These are phyloP conservation scores for Sebastiscus tertius DNA, from an alignment of 2,797 vertebrate species.

Conservation along the genomic window DNA sequence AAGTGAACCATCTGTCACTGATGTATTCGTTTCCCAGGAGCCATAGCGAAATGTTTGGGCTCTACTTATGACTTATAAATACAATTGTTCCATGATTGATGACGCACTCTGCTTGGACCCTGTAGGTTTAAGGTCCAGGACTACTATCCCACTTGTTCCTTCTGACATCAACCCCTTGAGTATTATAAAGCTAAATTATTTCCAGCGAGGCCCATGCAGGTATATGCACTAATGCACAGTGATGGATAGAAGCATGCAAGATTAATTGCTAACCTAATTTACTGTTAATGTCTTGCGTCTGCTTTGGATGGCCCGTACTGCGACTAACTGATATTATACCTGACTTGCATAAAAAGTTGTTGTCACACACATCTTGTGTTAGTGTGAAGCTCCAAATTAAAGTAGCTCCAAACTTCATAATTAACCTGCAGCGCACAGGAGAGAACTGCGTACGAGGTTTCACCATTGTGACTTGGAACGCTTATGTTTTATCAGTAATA, in stretches of 20 bases:
- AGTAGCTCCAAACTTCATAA: constrained; percentile 14
- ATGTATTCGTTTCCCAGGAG: constrained; percentile 42
- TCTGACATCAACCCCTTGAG: constrained; percentile 3
- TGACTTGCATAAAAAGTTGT: constrained; percentile 13
- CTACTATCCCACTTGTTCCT: constrained; percentile 18
- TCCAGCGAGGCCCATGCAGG: neutral
- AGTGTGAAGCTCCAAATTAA: neutral
- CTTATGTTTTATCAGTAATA: constrained; percentile 42
- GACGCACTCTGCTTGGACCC: constrained; percentile 23
- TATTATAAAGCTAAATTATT: constrained; percentile 25
- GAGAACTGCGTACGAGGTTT: neutral
- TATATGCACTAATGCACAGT: constrained; percentile 31
- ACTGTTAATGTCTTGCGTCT: constrained; percentile 22
- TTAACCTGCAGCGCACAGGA: constrained; percentile 5
- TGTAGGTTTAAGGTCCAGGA: constrained; percentile 19
- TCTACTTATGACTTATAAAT: constrained; percentile 44
- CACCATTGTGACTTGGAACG: constrained; percentile 1
- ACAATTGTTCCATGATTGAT: constrained; percentile 55
- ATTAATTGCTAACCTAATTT: constrained; percentile 46
- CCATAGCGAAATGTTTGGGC: constrained; percentile 14
- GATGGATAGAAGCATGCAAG: constrained; percentile 40
- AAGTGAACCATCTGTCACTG: constrained; percentile 52
- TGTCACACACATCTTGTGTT: neutral
- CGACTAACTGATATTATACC: neutral
- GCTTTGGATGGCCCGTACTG: neutral